Conservation (phyloP, 1,140 invertebrate species). For the Drosophila athabasca region DNA sequence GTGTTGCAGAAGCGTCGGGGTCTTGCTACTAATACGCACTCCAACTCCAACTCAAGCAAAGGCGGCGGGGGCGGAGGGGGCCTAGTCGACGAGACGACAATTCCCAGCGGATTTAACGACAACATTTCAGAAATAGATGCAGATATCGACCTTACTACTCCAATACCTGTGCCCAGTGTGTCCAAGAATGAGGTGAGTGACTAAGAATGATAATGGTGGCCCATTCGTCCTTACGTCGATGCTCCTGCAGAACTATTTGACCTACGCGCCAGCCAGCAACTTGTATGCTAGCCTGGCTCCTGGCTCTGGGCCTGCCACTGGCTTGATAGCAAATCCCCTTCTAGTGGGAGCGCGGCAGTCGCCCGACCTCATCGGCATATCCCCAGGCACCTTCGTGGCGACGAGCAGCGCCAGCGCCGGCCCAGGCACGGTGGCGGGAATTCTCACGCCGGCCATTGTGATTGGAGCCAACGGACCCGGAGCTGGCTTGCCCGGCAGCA, state of each 20-base stretch:
- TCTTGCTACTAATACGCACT: constrained; percentile 83
- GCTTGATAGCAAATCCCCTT: constrained; percentile 60
- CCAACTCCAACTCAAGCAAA: constrained; percentile 46
- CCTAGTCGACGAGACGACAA: constrained; percentile 85
- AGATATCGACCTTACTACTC: constrained; percentile 88
- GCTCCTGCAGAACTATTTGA: constrained; percentile 71
- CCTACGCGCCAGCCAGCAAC: constrained; percentile 65
- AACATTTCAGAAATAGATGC: constrained; percentile 89
- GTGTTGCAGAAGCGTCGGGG: constrained; percentile 86
- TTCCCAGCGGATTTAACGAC: constrained; percentile 90
- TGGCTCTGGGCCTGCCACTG: constrained; percentile 14
- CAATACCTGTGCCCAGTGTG: constrained; percentile 84
- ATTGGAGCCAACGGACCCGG: constrained; percentile 51
- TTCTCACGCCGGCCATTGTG: constrained; percentile 73
- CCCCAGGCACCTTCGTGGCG: constrained; percentile 53
- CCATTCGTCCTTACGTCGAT: background rate
- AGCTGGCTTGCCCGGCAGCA: constrained; percentile 54
- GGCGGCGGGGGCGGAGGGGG: constrained; percentile 19
- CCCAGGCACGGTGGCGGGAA: constrained; percentile 42
- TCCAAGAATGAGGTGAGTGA: constrained; percentile 78
- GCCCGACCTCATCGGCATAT: constrained; percentile 74
- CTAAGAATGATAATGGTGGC: no score
- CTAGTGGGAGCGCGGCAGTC: constrained; percentile 66
- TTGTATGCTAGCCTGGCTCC: constrained; percentile 66
- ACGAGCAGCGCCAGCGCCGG: constrained; percentile 37